phyloP scores from a whole-genome alignment of 2,888 invertebrate species.

The Dicycla oo region DNA sequence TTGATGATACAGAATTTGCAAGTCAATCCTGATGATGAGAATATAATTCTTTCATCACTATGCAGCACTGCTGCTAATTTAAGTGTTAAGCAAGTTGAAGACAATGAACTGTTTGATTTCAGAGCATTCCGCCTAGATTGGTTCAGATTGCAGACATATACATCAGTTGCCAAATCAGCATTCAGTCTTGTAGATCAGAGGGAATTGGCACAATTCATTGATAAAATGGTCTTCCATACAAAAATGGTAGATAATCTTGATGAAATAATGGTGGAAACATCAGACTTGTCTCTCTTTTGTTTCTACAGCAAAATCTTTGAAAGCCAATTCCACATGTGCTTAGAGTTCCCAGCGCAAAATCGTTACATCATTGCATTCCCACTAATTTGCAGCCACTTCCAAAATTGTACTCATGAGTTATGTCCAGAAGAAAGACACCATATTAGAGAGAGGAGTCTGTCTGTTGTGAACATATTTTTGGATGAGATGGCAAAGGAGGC shows the following conservation, averaged over 20 bases:
- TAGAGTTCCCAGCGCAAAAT: slow-evolving; percentile 99
- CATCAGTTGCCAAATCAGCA: slow-evolving; percentile 95
- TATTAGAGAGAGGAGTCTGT: slow-evolving; percentile 98
- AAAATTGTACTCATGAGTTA: slow-evolving; percentile 99
- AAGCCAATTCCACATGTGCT: slow-evolving; percentile 99
- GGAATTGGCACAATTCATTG: slow-evolving; percentile 97
- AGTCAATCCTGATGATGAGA: slow-evolving; percentile 98
- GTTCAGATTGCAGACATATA: slow-evolving; percentile 98
- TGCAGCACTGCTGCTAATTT: slow-evolving; percentile 96
- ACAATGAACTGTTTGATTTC: slow-evolving; percentile 98
- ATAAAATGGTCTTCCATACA: slow-evolving; percentile 98
- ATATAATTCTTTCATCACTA: slow-evolving; percentile 97
- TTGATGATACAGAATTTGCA: slow-evolving; percentile 95
- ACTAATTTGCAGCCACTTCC: slow-evolving; percentile 99
- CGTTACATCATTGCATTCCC: slow-evolving; percentile 99
- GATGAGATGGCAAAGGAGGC: slow-evolving; percentile 99
- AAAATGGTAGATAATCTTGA: slow-evolving; percentile 99
- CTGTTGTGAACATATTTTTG: slow-evolving; percentile 98
- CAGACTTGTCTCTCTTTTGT: slow-evolving; percentile 99
- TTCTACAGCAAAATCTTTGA: slow-evolving; percentile 99
- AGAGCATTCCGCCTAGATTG: slow-evolving; percentile 98
- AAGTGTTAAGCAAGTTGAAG: slow-evolving; percentile 98
- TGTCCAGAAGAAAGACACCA: slow-evolving; percentile 99
- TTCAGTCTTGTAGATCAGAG: slow-evolving; percentile 95
- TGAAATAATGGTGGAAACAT: slow-evolving; percentile 98